These are phyloP conservation scores for Tribolium madens DNA, from an alignment of 1,140 invertebrate species.

Conservation along the genomic window DNA sequence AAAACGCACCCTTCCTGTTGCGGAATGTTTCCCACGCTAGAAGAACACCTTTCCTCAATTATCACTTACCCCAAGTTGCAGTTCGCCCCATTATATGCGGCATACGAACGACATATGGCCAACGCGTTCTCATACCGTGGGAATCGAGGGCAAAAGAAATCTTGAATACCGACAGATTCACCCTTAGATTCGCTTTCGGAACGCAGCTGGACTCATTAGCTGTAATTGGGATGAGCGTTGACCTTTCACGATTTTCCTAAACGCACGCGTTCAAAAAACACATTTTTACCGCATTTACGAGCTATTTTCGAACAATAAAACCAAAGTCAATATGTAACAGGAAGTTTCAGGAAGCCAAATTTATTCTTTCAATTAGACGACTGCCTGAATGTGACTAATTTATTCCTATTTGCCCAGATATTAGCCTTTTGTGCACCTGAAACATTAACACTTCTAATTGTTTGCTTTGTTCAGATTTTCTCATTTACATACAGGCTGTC, in stretches of 20 bases:
- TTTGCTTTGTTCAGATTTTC: too few species aligned
- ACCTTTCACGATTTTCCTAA: background rate
- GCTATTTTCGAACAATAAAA: too few species aligned
- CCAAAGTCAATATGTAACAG: too few species aligned
- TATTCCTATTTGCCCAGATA: too few species aligned
- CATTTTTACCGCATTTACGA: background rate
- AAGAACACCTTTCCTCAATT: constrained; percentile 55
- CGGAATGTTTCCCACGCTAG: constrained; percentile 51
- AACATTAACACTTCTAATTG: too few species aligned
- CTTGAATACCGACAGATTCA: constrained; percentile 47
- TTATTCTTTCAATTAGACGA: too few species aligned
- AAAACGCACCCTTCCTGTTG: constrained; percentile 30
- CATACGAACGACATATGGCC: constrained; percentile 54
- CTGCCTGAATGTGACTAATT: too few species aligned
- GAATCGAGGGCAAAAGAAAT: constrained; percentile 47
- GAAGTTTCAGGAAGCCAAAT: too few species aligned
- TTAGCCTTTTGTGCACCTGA: too few species aligned
- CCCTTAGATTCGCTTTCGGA: constrained; percentile 50
- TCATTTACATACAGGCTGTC: too few species aligned
- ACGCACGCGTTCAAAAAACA: background rate
- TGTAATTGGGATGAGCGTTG: background rate
- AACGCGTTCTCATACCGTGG: constrained; percentile 52
- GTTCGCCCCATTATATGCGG: constrained; percentile 46
- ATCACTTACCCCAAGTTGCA: constrained; percentile 47
- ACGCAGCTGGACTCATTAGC: constrained; percentile 25